Evolutionary conservation across 2,113 vertebrate genomes (phyloP).

Genomic region (Brachionichthys hirsutus): DNA sequence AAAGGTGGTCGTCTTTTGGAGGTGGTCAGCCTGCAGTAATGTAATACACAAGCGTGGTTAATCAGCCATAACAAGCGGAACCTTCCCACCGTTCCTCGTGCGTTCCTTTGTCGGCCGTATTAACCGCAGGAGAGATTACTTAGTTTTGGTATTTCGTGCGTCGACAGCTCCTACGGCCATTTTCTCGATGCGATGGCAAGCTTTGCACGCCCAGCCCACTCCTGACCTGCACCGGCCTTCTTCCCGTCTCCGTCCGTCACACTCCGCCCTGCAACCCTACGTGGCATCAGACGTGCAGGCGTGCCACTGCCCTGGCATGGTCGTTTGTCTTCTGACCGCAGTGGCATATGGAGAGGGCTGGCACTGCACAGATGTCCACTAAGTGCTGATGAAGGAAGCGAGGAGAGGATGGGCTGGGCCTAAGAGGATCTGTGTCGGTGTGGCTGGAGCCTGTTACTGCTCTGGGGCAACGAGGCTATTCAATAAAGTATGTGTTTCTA

Average conservation of each 20-base stretch:
- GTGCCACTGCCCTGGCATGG: conserved; percentile 61
- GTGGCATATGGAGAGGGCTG: conserved; percentile 73
- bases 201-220: conserved; percentile 27
- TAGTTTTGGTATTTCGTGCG: conserved; percentile 34
- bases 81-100: neutral
- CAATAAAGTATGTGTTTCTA: conserved; percentile 47
- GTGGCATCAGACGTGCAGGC: conserved; percentile 62
- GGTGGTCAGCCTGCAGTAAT: neutral
- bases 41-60: conserved; percentile 1
- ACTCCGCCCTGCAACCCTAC: conserved; percentile 42
- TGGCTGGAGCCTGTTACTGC: conserved; percentile 62
- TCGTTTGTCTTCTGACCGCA: conserved; percentile 74
- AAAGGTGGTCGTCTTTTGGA: neutral
- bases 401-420: conserved; percentile 58
- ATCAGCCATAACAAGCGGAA: conserved; percentile 21
- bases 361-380: conserved; percentile 78
- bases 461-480: conserved; percentile 42
- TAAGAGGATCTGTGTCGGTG: conserved; percentile 61
- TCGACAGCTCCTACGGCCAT: conserved; percentile 51
- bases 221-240: conserved; percentile 37
- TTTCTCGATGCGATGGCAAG: conserved; percentile 25
- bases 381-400: conserved; percentile 77
- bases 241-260: conserved; percentile 46
- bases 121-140: conserved; percentile 23
- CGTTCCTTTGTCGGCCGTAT: conserved; percentile 26